Percentiles rank a stretch among this genome's conserved stretches.
These are phyloP conservation scores for Pavo muticus DNA, from an alignment of 2,113 vertebrate species.

Conservation along the genomic window DNA sequence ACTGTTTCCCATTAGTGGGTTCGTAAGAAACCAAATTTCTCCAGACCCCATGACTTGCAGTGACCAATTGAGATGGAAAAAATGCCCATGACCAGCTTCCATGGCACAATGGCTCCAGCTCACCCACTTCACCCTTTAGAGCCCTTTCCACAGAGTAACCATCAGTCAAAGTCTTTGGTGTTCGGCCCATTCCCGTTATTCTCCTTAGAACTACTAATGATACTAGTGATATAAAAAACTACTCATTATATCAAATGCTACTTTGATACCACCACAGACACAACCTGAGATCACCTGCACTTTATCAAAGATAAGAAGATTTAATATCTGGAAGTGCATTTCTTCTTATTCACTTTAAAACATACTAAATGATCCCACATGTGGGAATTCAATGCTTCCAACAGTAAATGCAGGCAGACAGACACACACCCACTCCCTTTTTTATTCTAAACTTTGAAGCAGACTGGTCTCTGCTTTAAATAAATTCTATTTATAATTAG, in stretches of 20 bases:
- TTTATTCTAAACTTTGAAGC: not conserved
- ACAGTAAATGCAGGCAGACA: not conserved
- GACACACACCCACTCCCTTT: not conserved
- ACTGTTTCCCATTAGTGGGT: not conserved
- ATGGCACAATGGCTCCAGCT: rapidly evolving
- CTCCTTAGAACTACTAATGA: not conserved
- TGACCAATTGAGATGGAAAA: not conserved
- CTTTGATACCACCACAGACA: not conserved
- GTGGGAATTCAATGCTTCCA: slow-evolving; percentile 18
- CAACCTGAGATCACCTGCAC: not conserved
- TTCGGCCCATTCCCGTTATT: not conserved
- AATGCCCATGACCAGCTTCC: not conserved
- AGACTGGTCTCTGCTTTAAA: not conserved
- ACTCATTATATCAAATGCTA: not conserved
- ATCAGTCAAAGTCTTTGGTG: not conserved
- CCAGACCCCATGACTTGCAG: rapidly evolving
- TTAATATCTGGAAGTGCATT: not conserved
- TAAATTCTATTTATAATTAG: slow-evolving; percentile 40
- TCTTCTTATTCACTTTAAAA: not conserved
- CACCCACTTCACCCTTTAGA: not conserved
- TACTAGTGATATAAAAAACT: not conserved
- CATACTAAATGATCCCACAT: not conserved
- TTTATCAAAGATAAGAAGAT: not conserved
- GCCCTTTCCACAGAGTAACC: not conserved
- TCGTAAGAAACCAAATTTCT: not conserved